Evolutionary conservation across 2,888 invertebrate species (phyloP).

Genomic region (Erebia epiphron): DNA sequence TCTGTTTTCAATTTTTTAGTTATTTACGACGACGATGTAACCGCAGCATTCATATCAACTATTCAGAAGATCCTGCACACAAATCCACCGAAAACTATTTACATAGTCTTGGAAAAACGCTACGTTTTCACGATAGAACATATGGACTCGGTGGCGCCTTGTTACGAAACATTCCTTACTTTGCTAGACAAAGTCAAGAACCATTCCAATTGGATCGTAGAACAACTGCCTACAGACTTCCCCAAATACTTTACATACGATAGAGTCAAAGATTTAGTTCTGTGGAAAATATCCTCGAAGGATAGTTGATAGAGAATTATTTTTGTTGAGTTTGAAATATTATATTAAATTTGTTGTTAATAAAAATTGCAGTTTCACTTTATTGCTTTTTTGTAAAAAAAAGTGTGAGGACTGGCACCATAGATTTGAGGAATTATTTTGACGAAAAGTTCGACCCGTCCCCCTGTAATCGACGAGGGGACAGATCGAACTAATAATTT

Average conservation of each 20-base stretch:
- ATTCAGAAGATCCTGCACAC: constrained; percentile 85
- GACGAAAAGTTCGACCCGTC: too few relatives aligned
- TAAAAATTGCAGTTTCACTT: neutral
- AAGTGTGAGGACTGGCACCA: neutral
- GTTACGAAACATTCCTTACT: constrained; percentile 91
- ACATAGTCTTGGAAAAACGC: constrained; percentile 92
- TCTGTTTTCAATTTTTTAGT: constrained; percentile 80
- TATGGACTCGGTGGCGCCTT: constrained; percentile 92
- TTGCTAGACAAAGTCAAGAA: constrained; percentile 79
- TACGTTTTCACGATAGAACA: constrained; percentile 93
- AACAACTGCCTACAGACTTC: constrained; percentile 87
- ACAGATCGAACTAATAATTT: too few relatives aligned
- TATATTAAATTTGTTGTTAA: neutral
- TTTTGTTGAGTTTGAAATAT: neutral
- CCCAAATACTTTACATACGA: constrained; percentile 92
- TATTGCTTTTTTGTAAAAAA: neutral
- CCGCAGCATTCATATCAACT: constrained; percentile 89
- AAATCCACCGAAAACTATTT: constrained; percentile 84
- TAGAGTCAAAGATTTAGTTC: constrained; percentile 88
- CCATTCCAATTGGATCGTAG: constrained; percentile 80
- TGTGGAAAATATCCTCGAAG: constrained; percentile 86
- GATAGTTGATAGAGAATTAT: neutral
- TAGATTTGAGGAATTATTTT: too few relatives aligned
- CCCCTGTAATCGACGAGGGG: too few relatives aligned
- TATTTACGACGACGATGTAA: constrained; percentile 92